These are phyloP conservation scores for Phoeniculus purpureus DNA, from an alignment of 2,797 vertebrate genomes.

Conservation along the genomic window DNA sequence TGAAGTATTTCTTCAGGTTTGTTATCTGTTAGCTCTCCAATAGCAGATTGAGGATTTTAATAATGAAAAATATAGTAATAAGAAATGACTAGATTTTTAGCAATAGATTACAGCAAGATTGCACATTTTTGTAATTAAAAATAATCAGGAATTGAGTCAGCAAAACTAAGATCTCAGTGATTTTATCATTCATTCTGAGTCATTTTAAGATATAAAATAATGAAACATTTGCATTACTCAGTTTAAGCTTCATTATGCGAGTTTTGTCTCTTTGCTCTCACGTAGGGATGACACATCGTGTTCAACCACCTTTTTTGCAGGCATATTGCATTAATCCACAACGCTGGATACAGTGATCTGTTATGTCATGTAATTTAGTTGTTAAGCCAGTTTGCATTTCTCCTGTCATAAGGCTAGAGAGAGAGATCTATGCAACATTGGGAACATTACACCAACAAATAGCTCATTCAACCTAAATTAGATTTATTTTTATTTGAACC, in stretches of 20 bases:
- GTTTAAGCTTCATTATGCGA: not conserved
- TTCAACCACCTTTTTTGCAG: not conserved
- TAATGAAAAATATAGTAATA: not conserved
- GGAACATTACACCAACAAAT: not conserved
- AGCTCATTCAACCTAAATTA: not conserved
- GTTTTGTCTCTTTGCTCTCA: not conserved
- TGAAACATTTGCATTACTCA: not conserved
- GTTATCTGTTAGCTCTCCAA: not conserved
- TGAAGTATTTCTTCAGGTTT: not conserved
- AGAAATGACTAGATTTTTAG: not conserved
- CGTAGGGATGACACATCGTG: not conserved
- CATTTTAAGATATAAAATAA: not conserved
- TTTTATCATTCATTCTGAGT: not conserved
- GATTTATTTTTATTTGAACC: not conserved
- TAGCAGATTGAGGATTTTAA: not conserved
- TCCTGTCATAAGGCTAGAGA: not conserved
- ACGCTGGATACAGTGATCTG: accelerated
- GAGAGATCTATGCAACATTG: not conserved
- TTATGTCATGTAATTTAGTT: not conserved
- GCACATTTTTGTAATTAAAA: not conserved
- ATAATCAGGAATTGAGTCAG: not conserved
- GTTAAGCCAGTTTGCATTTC: not conserved
- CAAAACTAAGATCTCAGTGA: not conserved
- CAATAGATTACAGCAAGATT: not conserved
- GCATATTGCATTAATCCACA: not conserved